Evolutionary conservation across 92 coral and sea anemone species (phyloP).

Genomic region (Anthopleura xanthogrammica): DNA sequence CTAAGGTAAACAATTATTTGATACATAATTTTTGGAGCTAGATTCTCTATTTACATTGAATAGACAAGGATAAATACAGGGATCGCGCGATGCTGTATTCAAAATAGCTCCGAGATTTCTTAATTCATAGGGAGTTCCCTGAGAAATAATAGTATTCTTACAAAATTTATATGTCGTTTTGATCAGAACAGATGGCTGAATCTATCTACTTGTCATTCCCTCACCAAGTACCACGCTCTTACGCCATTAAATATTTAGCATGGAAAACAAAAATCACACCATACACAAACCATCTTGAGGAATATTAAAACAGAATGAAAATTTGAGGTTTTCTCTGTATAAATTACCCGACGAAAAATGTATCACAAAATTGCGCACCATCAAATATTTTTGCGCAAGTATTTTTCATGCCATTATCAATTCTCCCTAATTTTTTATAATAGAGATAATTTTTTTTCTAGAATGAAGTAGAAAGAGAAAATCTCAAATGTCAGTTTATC

Average conservation of each 20-base stretch:
- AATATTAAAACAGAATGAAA: not conserved
- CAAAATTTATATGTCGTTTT: not conserved
- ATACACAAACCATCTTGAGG: not conserved
- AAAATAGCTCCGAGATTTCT: not conserved
- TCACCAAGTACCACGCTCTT: not conserved
- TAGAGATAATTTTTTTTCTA: not conserved
- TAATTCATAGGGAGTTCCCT: not conserved
- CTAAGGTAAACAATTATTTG: not conserved
- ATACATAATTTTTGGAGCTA: not conserved
- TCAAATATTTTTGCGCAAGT: not conserved
- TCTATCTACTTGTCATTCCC: not conserved
- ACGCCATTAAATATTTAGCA: slow-evolving; percentile 18
- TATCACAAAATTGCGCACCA: not conserved
- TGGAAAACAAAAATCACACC: slow-evolving; percentile 13
- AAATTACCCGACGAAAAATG: not conserved
- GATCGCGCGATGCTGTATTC: not conserved
- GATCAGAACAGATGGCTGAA: not conserved
- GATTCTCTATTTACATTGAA: not conserved
- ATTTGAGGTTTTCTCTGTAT: slow-evolving; percentile 17
- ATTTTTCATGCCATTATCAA: not conserved
- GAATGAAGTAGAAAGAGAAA: not conserved
- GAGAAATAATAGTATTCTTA: not conserved
- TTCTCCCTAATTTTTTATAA: too few relatives aligned
- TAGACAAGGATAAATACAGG: too few relatives aligned
- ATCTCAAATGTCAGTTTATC: not conserved